These are phyloP conservation scores for Siniperca chuatsi DNA, from an alignment of 2,113 vertebrate genomes.

Conservation along the genomic window DNA sequence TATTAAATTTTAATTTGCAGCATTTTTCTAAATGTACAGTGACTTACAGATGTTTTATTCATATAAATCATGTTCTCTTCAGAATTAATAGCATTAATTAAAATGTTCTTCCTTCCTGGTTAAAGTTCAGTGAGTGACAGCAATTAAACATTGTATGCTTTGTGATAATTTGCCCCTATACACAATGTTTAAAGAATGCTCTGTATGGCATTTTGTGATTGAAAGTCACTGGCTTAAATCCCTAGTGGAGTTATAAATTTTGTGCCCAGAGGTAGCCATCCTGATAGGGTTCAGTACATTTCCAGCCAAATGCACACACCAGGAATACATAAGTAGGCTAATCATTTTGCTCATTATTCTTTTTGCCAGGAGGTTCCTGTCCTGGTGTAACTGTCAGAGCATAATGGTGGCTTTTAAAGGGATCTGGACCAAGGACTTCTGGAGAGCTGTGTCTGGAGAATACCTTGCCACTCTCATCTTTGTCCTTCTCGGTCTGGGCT, in stretches of 20 bases:
- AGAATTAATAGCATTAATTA: neutral
- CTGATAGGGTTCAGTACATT: slow-evolving; percentile 72
- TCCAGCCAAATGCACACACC: slow-evolving; percentile 55
- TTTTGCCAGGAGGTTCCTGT: slow-evolving; percentile 89
- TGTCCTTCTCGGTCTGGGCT: slow-evolving; percentile 93
- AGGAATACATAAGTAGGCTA: slow-evolving; percentile 75
- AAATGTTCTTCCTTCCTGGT: neutral
- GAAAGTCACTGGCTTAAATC: slow-evolving; percentile 70
- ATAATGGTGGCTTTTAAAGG: slow-evolving; percentile 96
- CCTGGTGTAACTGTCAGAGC: slow-evolving; percentile 84
- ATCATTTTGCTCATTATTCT: slow-evolving; percentile 73
- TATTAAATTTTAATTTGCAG: neutral
- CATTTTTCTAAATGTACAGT: neutral
- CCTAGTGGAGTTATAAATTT: slow-evolving; percentile 66
- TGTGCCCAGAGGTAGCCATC: slow-evolving; percentile 59
- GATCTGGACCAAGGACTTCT: slow-evolving; percentile 97
- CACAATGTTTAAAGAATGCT: slow-evolving; percentile 67
- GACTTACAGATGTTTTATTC: neutral
- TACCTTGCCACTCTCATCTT: slow-evolving; percentile 95
- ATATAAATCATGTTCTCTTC: neutral
- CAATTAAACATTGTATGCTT: slow-evolving; percentile 34
- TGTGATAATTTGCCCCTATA: slow-evolving; percentile 45
- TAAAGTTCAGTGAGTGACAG: slow-evolving; percentile 26
- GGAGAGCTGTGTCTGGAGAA: slow-evolving; percentile 94
- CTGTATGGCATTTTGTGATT: slow-evolving; percentile 57